Evolutionary conservation across 1,140 invertebrate species (phyloP), one percentile per base, ranked within the genome.

Genomic region (Cyrtorhinus lividipennis): DNA sequence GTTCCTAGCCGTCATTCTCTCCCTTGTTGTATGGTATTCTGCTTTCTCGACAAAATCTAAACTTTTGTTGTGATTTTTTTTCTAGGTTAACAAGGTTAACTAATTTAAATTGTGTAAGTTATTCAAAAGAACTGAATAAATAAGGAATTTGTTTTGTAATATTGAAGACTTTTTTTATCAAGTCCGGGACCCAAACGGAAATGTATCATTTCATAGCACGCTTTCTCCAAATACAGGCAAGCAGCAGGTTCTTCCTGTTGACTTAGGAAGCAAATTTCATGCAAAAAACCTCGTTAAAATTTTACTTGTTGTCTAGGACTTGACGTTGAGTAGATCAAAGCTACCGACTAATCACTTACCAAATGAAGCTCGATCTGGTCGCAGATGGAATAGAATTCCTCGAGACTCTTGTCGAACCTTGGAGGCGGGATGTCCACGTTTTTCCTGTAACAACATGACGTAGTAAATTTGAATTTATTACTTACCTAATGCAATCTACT

Each of bases 321-420:
- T 12, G 20, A 30, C 24, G 1, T 1, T 15, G 22, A 22, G 25
- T 24, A 45, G 13, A 62, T 60, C 38, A 57, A n/a, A n/a, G n/a
- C n/a, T n/a, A n/a, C n/a, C n/a, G 20, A n/a, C n/a, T n/a, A n/a
- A n/a, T n/a, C n/a, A 56, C 77, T 80, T 78, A 88, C 85, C 77
- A 96, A 79, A 74, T 92, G 85, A 10, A 95, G 73, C 74, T 96
- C 92, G 69, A 95, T 90, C 77, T 94, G 92, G 76, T 96, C 92
- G 75, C 92, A 95, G 56, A 92, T 83, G 0, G 90, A 88, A 73
- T 92, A 95, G 71, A 95, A 95, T 69, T 95, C 92, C 76, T 96
- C 92, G 68, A 95, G 79, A 69, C 87, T 85, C 73, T 92, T 93
- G 70, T 96, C 92, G 77, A 94, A 93, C 61, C 88, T 78, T 10